Base-by-base conservation (phyloP, 2,797 vertebrate species). In the Hipposideros larvatus region DNA sequence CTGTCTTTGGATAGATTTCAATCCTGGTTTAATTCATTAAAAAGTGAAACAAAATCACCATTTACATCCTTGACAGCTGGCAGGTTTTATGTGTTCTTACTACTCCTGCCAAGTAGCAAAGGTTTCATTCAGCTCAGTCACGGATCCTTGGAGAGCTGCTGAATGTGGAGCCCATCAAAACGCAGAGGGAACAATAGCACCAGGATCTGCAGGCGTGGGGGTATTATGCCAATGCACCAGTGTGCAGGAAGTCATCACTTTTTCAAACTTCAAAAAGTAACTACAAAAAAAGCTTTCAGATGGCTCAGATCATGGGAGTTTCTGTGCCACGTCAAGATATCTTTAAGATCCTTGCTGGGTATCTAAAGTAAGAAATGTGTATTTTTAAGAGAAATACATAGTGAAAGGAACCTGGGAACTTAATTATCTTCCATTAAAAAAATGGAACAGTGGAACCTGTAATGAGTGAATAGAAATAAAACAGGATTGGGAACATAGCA, bases 1-100 rank as follows among this genome's bases (percentile, higher is more conserved):
- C 99, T 99, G 98, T 98, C 98, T 99, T 99, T 99, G 99, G 99
- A 99, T 93, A 78, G 90, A 95, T 98, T 99, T 99, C 99, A 99
- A 98, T 98, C 98, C 98, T 97, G 97, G 98, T 99, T 99, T 99
- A 99, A 99, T 99, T 99, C 98, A 98, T 98, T 98, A 98, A 98
- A 98, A 98, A 99, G 98, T 99, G 99, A 99, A 99, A 99, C 99
- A 99, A 99, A 99, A 99, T 99, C 98, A 98, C 98, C 98, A 98
- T 99, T 99, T 99, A 99, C 98, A 98, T 98, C 98, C 98, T 98
- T 99, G 99, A 99, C 99, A 99, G 99, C 99, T 98, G 98, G 98
- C 98, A 99, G 98, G 98, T 98, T 99, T 98, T 98, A 98, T 98
- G 98, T 98, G 98, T 98, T 99, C 98, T 98, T 95, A 91, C 98